phyloP scores from a whole-genome alignment of 1,140 invertebrate species.

The Tetragnatha versicolor region DNA sequence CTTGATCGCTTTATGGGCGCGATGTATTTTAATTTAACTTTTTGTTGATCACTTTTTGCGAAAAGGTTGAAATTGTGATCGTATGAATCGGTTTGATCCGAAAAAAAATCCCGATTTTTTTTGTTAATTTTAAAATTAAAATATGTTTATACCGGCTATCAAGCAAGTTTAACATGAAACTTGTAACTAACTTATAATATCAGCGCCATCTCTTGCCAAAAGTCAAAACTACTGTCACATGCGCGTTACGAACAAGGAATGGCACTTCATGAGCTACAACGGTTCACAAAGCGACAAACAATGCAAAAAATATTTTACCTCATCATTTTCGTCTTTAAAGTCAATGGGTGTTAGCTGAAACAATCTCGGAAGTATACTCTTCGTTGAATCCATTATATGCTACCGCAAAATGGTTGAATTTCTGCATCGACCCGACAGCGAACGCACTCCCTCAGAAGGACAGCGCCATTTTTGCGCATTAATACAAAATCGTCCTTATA shows the following conservation, averaged over 20 bases:
- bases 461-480: slow-evolving; percentile 53
- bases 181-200: slow-evolving; percentile 31
- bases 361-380: slow-evolving; percentile 44
- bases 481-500: slow-evolving; percentile 48
- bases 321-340: slow-evolving; percentile 45
- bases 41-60: not conserved
- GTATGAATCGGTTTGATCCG: not conserved
- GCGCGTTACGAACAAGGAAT: slow-evolving; percentile 41
- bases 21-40: too few relatives aligned
- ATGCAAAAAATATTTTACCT: slow-evolving; percentile 48
- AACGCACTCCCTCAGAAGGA: slow-evolving; percentile 34
- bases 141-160: not conserved
- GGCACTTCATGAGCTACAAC: slow-evolving; percentile 38
- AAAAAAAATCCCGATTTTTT: not conserved
- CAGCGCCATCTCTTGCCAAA: slow-evolving; percentile 42
- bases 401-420: slow-evolving; percentile 36
- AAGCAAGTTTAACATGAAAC: slow-evolving; percentile 8
- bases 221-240: slow-evolving; percentile 48
- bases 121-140: not conserved
- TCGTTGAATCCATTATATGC: slow-evolving; percentile 43
- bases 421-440: slow-evolving; percentile 43
- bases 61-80: not conserved
- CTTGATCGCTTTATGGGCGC: too few relatives aligned
- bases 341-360: slow-evolving; percentile 44
- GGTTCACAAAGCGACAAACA: slow-evolving; percentile 31